Evolutionary conservation across 2,888 invertebrate genomes (phyloP), one percentile per base, ranked within the genome.

Genomic region (Cataglyphis livida): DNA sequence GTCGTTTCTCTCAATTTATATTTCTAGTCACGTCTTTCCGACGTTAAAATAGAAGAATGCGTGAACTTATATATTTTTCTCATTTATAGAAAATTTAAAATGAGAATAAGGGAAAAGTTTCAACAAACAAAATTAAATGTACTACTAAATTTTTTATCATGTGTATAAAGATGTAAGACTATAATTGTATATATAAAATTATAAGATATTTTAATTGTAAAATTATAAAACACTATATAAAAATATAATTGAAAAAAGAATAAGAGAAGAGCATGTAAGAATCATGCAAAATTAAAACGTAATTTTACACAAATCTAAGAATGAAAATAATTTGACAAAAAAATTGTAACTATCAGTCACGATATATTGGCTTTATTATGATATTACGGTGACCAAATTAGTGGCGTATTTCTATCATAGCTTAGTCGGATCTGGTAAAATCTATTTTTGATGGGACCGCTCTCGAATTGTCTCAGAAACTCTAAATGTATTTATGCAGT

Each of bases 371-470:
- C 25, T 51, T 66, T 76, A 68, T 68, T 76, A 38, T 66, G 21
- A 51, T 76, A n/a, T 10, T 48, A 32, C 10, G 7, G 18, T 59
- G 35, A 9, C 21, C 32, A 25, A 70, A 78, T 78, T 59, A 71
- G 44, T 59, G 35, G 0, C 28, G 51, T 7, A 32, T 71, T 61
- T 79, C 44, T 35, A 25, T 32, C 21, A 25, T 44, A 57, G 12
- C 9, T 44, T 18, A 7, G 51, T 44, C 18, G 12, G 32, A 21
- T 70, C 57, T 70, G n/a, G 44, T 32, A 59, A 68, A 44, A 71
- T 83, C 79, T 86, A 86, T 87, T 86, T 82, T 85, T 82, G 65
- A 70, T 35, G 38, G 25, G 21, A 61, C 32, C 57, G 68, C 51
- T 62, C 66, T 73, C 68, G 35, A 71, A 84, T 84, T 84, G 84